Base-by-base conservation (phyloP, 2,888 invertebrate genomes). In the Drosophila lutescens region DNA sequence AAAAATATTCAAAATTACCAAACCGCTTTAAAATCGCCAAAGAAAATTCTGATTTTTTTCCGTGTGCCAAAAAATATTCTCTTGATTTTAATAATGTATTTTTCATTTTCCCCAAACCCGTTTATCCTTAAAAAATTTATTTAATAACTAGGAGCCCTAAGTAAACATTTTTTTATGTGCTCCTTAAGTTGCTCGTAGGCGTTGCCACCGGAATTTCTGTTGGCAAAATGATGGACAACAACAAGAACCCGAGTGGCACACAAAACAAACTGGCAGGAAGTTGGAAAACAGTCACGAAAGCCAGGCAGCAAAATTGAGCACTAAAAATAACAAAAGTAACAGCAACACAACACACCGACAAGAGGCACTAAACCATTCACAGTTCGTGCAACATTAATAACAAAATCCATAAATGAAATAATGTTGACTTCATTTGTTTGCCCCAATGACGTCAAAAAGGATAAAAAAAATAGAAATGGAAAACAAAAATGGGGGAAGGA, bases 391-490 rank as follows among this genome's bases (percentile, higher is more conserved):
- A 79, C 86, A 76, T 84, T 79, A 87, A 88, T 86, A 83, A 81
- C 71, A 80, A 88, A 88, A 87, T 88, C 87, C 79, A 88, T 89
- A 88, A 89, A 79, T 71, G 75, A 78, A 88, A 84, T 82, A 81
- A 82, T 86, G 89, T 88, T 76, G 78, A 81, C 78, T 88, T 75
- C 74, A 83, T 81, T 87, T 88, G 68, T 71, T 85, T 78, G 83
- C 79, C 77, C 71, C 65, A 77, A 85, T 83, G 82, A 83, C 82
- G 82, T 83, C 87, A 88, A 84, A 74, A 66, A 17, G 30, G 8
- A 30, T 4, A 26, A 8, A 26, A 47, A 40, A 58, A 53, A 46
- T 32, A 47, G 49, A 38, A 32, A 32, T 15, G 23, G 23, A 23
- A 23, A 26, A 26, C 26, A 23, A 26, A 26, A 26, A 26, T 2